A percentile compares a stretch with the other conserved stretches of the same genome.
These are phyloP conservation scores for Castor canadensis DNA, from an alignment of 2,113 vertebrate species.

Conservation along the genomic window DNA sequence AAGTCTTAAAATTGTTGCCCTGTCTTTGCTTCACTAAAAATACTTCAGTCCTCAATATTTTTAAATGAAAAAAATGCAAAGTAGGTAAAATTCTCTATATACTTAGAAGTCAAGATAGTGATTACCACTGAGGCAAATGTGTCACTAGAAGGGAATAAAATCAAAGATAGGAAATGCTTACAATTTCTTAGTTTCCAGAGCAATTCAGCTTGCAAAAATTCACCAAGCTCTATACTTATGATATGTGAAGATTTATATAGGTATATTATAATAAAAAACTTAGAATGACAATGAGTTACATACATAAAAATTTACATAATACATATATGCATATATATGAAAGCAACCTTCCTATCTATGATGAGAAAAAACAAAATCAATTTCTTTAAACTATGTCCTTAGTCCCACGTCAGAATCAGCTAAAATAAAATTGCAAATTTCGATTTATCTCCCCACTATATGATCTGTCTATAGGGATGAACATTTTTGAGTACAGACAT, in stretches of 20 bases:
- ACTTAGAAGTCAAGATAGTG: not conserved
- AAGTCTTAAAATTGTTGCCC: not conserved
- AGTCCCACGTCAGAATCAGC: not conserved
- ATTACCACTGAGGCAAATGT: not conserved
- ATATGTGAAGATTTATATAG: not conserved
- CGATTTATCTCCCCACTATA: not conserved
- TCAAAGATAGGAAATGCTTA: not conserved
- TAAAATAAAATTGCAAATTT: conserved; percentile 10
- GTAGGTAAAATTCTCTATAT: not conserved
- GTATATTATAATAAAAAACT: not conserved
- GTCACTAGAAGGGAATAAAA: not conserved
- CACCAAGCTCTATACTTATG: not conserved
- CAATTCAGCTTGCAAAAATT: not conserved
- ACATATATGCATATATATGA: no score
- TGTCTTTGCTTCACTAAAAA: not conserved
- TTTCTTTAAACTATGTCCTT: not conserved
- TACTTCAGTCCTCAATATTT: not conserved
- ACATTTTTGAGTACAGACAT: not conserved
- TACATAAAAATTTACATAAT: not conserved
- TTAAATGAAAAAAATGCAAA: not conserved
- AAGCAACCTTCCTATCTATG: not conserved
- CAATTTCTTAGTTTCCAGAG: not conserved
- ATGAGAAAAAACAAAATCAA: not conserved
- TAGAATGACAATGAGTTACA: not conserved
- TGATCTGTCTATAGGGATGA: not conserved